Evolutionary conservation across 2,113 vertebrate genomes (phyloP).

Genomic region (Microtus montanus): DNA sequence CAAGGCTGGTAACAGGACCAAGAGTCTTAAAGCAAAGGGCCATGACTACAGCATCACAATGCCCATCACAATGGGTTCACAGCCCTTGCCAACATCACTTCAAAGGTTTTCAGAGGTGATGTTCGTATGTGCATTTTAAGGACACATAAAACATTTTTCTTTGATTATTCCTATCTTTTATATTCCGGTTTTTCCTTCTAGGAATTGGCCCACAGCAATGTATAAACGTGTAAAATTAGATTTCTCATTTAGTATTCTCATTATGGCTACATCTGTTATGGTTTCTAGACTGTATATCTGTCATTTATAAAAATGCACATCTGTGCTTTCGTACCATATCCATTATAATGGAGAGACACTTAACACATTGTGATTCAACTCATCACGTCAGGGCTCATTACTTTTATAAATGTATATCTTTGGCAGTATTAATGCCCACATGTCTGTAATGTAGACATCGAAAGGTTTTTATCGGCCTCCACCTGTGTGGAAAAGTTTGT

Average conservation of each 20-base stretch:
- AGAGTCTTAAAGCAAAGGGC: not conserved
- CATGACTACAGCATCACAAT: fast-evolving
- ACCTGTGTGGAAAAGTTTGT: not conserved
- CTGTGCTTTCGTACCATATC: constrained; percentile 54
- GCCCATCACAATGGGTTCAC: too few species aligned
- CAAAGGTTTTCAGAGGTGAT: not conserved
- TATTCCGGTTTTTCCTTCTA: not conserved
- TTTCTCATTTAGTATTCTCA: constrained; percentile 34
- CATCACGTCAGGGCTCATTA: not conserved
- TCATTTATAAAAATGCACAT: constrained; percentile 60
- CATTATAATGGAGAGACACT: constrained; percentile 24
- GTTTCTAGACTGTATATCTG: constrained; percentile 44
- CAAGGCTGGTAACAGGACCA: not conserved
- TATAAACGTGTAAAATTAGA: constrained; percentile 13
- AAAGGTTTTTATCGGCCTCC: not conserved
- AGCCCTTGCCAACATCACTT: not conserved
- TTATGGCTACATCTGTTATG: constrained; percentile 26
- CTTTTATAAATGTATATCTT: constrained; percentile 39
- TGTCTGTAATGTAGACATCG: not conserved
- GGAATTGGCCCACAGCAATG: constrained; percentile 4
- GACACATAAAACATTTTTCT: constrained; percentile 11
- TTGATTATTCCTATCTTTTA: constrained; percentile 53
- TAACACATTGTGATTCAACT: constrained; percentile 27
- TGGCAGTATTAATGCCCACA: not conserved
- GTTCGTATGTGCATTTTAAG: not conserved